Percentiles rank a stretch among this genome's conserved stretches.
phyloP scores from a whole-genome alignment of 2,888 invertebrate species.

The Apotomis turbidana region DNA sequence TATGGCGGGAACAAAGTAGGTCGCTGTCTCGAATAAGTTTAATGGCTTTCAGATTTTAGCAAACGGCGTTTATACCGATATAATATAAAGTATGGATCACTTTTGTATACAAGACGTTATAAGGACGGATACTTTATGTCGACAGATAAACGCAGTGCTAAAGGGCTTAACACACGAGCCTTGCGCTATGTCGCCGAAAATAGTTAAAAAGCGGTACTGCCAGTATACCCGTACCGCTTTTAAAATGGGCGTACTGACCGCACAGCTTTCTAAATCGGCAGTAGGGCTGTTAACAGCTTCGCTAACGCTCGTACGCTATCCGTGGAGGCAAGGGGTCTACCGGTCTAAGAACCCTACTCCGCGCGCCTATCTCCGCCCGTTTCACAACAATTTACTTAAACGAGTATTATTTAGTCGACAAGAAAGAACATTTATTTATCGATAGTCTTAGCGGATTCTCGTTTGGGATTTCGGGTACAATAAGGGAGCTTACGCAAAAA shows the following conservation, averaged over 20 bases:
- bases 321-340: slow-evolving; percentile 37
- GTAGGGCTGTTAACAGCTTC: slow-evolving; percentile 7
- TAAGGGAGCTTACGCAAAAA: not conserved
- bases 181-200: too few relatives aligned
- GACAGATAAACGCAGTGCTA: too few relatives aligned
- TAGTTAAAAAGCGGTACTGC: too few relatives aligned
- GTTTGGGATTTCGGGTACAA: not conserved
- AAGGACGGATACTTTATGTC: too few relatives aligned
- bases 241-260: not conserved
- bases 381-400: slow-evolving; percentile 38
- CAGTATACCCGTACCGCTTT: too few relatives aligned
- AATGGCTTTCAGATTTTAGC: too few relatives aligned
- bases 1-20: too few relatives aligned
- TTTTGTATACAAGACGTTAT: too few relatives aligned
- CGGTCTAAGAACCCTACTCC: slow-evolving; percentile 34
- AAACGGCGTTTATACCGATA: too few relatives aligned
- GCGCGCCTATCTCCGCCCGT: slow-evolving; percentile 11
- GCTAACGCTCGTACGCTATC: slow-evolving; percentile 7
- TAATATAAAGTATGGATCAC: too few relatives aligned
- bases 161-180: too few relatives aligned
- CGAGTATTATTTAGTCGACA: slow-evolving; percentile 33
- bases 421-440: slow-evolving; percentile 11
- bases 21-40: too few relatives aligned
- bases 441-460: slow-evolving; percentile 20
- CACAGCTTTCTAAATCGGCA: slow-evolving; percentile 2